phyloP scores from a whole-genome alignment of 2,797 vertebrate species.

The Poecilia gillii region DNA sequence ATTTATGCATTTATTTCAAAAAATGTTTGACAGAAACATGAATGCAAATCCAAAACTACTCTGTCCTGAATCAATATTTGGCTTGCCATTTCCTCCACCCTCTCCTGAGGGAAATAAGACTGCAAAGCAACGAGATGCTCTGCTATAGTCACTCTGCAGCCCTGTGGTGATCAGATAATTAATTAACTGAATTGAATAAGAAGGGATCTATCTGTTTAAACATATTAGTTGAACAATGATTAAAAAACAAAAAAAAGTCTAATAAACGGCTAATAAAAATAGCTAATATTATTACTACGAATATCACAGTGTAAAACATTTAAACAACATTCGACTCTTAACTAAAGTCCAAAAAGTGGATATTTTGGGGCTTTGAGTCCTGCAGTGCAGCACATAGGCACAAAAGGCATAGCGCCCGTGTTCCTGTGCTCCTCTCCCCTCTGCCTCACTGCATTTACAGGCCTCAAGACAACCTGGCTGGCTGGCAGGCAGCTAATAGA shows the following conservation, averaged over 20 bases:
- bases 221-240: conserved; percentile 18
- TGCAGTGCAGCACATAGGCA: conserved; percentile 26
- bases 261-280: background rate
- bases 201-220: background rate
- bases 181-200: background rate
- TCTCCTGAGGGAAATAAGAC: conserved; percentile 15
- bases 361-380: conserved; percentile 8
- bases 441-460: conserved; percentile 50
- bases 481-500: conserved; percentile 66
- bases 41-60: background rate
- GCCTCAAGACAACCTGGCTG: conserved; percentile 53
- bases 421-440: conserved; percentile 19
- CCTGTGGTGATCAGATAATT: background rate
- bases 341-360: background rate
- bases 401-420: conserved; percentile 22
- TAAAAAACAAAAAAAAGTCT: background rate
- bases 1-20: background rate
- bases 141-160: background rate
- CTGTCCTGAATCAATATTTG: conserved; percentile 7
- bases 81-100: background rate
- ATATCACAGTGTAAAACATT: background rate
- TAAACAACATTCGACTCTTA: background rate
- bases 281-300: background rate
- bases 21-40: background rate
- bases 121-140: background rate